Base-by-base conservation (phyloP, 2,797 vertebrate species). In the Mergus octosetaceus region DNA sequence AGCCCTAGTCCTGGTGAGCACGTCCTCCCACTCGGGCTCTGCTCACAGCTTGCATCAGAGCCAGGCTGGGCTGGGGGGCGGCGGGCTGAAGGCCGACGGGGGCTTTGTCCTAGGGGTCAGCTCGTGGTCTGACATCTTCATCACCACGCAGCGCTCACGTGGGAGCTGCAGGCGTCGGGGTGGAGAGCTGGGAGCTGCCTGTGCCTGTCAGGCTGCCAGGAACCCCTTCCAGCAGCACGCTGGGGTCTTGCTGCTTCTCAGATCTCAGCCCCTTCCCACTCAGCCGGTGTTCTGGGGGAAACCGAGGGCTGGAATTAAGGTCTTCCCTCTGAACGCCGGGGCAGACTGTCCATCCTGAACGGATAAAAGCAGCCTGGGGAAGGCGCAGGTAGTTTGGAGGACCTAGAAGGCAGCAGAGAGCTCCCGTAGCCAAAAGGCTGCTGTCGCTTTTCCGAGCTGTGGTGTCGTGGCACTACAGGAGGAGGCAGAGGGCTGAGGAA, bases 1-100 rank as follows among this genome's bases (percentile, higher is more conserved):
- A 3, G 54, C 4, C 21, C 45, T 19, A 2, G 22, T 6, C 14
- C 0, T 2, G 45, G 22, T 8, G 56, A 19, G 6, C 1, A 1
- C 20, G 1, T 28, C 21, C 69, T 60, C 11, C 30, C 28, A 1
- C 62, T 34, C 27, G 1, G 43, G 27, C 28, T 10, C 60, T 2
- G 1, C 36, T 28, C 9, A 0, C 21, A 17, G 38, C 28, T 38
- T 7, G 54, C 27, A 1, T 10, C 28, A 12, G 1, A 8, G 22
- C 4, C 21, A 3, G 24, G 49, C 54, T 16, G 43, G 69, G 4
- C 27, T 38, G 1, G 39, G 9, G 65, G n/a, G 36, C 9, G 58
- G 49, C 56, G 20, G 49, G 45, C 28, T 24, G 69, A 4, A 21
- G 8, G 36, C 2, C 13, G 49, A 2, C 2, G 28, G 45, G 13